Evolutionary conservation across 2,888 invertebrate genomes (phyloP).

Genomic region (Cecidostiba fungosa): DNA sequence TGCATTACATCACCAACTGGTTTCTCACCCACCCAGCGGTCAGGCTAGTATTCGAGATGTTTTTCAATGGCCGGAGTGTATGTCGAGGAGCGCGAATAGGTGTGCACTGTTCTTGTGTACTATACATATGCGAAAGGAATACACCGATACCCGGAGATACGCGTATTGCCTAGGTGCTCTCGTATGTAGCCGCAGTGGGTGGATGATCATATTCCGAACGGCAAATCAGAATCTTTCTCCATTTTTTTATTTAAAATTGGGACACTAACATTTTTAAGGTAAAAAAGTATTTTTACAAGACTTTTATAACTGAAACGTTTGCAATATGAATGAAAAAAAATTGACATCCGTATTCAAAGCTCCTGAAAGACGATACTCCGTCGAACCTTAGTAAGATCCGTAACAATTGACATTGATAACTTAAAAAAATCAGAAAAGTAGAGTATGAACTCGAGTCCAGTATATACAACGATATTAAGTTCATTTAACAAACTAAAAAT

Average conservation of each 20-base stretch:
- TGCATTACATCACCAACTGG: conserved; percentile 78
- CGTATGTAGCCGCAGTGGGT: neutral
- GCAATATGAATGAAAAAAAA: neutral
- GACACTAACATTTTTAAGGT: neutral
- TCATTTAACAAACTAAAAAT: no score
- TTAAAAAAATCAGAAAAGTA: neutral
- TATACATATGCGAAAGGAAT: neutral
- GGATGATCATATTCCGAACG: neutral
- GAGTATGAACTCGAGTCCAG: neutral
- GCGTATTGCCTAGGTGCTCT: no score
- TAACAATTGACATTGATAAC: conserved; percentile 15
- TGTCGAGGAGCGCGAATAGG: neutral
- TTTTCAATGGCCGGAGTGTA: conserved; percentile 24
- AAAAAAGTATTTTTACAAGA: no score
- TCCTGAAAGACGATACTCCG: neutral
- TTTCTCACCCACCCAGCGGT: conserved; percentile 67
- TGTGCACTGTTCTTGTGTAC: neutral
- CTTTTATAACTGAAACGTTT: neutral
- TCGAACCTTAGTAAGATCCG: neutral
- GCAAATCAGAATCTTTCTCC: neutral
- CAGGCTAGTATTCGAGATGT: conserved; percentile 49
- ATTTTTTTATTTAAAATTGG: neutral
- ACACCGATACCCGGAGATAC: neutral
- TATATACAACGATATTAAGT: neutral
- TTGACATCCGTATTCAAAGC: neutral